Evolutionary conservation across 2,797 vertebrate species (phyloP).

Genomic region (Sphenodon punctatus): DNA sequence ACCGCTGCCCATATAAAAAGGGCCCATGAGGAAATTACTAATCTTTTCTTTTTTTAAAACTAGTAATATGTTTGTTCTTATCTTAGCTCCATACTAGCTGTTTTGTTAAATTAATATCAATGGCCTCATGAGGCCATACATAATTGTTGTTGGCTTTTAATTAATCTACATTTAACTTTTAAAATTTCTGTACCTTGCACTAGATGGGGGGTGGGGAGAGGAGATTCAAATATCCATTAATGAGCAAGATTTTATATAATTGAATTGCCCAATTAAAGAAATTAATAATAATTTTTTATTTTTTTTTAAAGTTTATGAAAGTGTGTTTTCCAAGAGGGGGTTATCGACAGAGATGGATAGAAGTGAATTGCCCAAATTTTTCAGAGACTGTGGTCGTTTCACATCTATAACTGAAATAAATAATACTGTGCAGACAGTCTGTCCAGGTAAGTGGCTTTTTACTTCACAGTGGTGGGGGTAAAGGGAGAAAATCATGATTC

Average conservation of each 20-base stretch:
- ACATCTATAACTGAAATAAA: constrained; percentile 25
- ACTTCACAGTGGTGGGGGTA: background rate
- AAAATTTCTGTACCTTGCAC: background rate
- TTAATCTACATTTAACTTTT: background rate
- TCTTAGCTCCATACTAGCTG: too few species aligned
- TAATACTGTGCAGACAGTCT: background rate
- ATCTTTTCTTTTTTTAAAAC: too few species aligned
- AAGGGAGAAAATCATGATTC: too few species aligned
- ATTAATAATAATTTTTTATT: background rate
- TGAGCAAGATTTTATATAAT: background rate
- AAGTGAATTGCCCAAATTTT: constrained; percentile 41
- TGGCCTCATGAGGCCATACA: too few species aligned
- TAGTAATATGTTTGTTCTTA: too few species aligned
- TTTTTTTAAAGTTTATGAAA: constrained; percentile 59
- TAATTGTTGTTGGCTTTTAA: background rate
- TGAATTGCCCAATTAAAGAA: background rate
- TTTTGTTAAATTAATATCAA: too few species aligned
- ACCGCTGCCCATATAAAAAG: too few species aligned
- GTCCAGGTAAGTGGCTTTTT: background rate
- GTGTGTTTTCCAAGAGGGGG: constrained; percentile 46
- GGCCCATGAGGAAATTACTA: too few species aligned
- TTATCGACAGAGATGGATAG: constrained; percentile 38
- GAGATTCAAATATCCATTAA: background rate
- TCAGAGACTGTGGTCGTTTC: constrained; percentile 56
- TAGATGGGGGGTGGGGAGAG: background rate